Evolutionary conservation across 1,140 invertebrate genomes (phyloP), one percentile per base, ranked within the genome.

Genomic region (Amyelois transitella): DNA sequence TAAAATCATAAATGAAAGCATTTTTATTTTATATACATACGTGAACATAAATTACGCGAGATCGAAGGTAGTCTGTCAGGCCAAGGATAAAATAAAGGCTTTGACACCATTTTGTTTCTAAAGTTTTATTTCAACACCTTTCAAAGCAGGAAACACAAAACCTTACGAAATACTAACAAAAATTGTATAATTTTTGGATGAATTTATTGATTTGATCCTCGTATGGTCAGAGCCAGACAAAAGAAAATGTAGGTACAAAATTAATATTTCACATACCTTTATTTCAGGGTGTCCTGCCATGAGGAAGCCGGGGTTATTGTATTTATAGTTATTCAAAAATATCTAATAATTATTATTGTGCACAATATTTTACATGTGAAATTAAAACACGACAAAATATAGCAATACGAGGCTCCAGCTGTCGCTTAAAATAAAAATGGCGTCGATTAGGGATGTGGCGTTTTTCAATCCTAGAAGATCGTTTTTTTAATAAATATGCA

Each of bases 211-310:
- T 28, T 28, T n/a, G n/a, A n/a, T n/a, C n/a, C n/a, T n/a, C n/a
- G n/a, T n/a, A n/a, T n/a, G n/a, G n/a, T n/a, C n/a, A n/a, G n/a
- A n/a, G n/a, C n/a, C n/a, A 76, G 72, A 75, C 20, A 59, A 25
- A 49, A 25, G 20, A 51, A n/a, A n/a, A 22, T 58, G n/a, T 22
- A 60, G 58, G 49, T 45, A 1, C 8, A 7, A 51, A 47, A 60
- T 53, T 18, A 48, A 49, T 52, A 24, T 53, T 51, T n/a, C 14
- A 69, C 74, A 58, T 71, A 82, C 81, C 79, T 82, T 79, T 43
- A 70, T 58, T 51, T 72, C 72, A 53, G 64, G 58, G 59, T 77
- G 71, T 66, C 76, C 77, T 60, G 75, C 73, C 81, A 85, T 69
- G 17, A 48, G 56, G 44, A 59, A 53, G 48, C 51, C 61, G 12